These are phyloP conservation scores for Zonitis immaculata DNA, from an alignment of 2,888 invertebrate genomes.

Conservation along the genomic window DNA sequence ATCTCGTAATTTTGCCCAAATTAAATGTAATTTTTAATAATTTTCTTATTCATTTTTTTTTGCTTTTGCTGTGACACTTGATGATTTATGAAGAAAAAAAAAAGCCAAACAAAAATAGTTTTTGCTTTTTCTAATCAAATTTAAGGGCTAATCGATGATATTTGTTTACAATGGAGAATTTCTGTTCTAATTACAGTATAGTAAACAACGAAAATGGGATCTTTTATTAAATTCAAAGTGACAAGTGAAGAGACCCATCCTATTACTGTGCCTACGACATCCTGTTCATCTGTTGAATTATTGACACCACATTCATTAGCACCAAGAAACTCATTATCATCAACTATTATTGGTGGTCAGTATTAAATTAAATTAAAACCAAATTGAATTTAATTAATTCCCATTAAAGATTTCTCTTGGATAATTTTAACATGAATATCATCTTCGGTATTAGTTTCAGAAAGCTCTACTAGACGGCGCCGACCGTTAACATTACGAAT, in stretches of 20 bases:
- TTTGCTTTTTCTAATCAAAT: no score
- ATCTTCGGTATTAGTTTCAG: slow-evolving; percentile 34
- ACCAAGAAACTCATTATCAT: slow-evolving; percentile 51
- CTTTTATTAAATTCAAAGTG: slow-evolving; percentile 40
- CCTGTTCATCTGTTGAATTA: slow-evolving; percentile 32
- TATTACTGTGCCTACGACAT: slow-evolving; percentile 24
- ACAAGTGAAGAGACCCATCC: slow-evolving; percentile 36
- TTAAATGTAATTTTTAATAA: no score
- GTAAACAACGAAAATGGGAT: slow-evolving; percentile 21
- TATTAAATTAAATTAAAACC: not conserved
- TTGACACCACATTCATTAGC: slow-evolving; percentile 50
- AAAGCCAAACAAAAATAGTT: no score
- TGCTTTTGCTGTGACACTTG: no score
- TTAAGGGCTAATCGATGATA: no score
- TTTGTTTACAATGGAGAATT: no score
- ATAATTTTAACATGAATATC: slow-evolving; percentile 2
- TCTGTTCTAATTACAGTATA: no score
- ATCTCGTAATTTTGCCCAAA: no score
- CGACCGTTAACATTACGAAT: slow-evolving; percentile 52
- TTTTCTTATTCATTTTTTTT: no score
- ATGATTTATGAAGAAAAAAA: no score
- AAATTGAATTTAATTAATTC: not conserved
- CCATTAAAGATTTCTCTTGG: slow-evolving; percentile 3
- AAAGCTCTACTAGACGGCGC: slow-evolving; percentile 49
- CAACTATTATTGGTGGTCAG: slow-evolving; percentile 17